Conservation (phyloP, 2,797 vertebrate species). For the Lophotriccus pileatus region DNA sequence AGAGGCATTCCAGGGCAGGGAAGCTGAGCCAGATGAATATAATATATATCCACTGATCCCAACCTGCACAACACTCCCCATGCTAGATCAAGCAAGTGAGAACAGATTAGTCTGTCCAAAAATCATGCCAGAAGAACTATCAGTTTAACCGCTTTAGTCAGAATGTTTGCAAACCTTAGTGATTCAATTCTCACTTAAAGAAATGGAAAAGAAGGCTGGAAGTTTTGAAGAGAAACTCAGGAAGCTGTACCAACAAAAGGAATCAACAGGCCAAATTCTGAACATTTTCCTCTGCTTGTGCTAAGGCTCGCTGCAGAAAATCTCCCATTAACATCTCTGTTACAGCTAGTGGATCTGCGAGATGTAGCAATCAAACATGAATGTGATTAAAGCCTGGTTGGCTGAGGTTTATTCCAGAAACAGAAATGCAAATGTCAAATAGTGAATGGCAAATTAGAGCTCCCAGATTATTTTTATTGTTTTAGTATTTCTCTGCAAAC, state of each 20-base stretch:
- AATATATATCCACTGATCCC: background rate
- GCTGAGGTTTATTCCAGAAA: background rate
- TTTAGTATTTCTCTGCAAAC: background rate
- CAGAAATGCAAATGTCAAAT: background rate
- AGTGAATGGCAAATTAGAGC: background rate
- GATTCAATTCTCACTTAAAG: background rate
- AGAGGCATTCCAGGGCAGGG: background rate
- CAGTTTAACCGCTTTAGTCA: background rate
- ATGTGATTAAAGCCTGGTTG: background rate
- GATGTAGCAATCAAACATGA: background rate
- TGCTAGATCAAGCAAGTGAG: slow-evolving; percentile 23
- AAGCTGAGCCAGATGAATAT: background rate
- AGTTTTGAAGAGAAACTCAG: background rate
- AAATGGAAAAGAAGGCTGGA: background rate
- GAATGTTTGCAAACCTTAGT: background rate
- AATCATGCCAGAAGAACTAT: background rate
- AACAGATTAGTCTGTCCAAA: background rate
- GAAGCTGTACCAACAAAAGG: background rate
- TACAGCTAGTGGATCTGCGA: background rate
- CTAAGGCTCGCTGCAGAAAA: background rate
- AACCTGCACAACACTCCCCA: background rate
- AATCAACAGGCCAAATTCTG: background rate
- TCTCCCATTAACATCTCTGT: background rate
- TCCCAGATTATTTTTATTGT: background rate
- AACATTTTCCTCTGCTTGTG: background rate